A percentile compares a stretch with the other conserved stretches of the same genome.
phyloP scores from a whole-genome alignment of 2,113 vertebrate genomes.

The Cyanoliseus patagonus region DNA sequence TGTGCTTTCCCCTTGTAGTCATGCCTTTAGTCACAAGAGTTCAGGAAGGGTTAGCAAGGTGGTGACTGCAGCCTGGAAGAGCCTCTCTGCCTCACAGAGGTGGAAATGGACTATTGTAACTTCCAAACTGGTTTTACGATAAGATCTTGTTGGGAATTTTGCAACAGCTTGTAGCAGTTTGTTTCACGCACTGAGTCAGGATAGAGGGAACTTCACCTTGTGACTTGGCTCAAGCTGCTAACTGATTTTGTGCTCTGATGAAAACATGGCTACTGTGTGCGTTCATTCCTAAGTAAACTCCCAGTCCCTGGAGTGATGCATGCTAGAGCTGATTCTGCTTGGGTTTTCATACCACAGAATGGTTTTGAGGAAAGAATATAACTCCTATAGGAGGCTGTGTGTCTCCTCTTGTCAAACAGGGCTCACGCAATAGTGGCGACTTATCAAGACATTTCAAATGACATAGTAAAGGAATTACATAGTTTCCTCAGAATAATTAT shows the following conservation, averaged over 20 bases:
- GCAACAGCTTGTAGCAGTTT: not conserved
- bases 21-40: too few species aligned
- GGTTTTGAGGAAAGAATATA: not conserved
- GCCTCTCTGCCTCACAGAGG: not conserved
- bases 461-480: not conserved
- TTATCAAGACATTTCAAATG: not conserved
- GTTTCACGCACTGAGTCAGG: not conserved
- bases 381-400: not conserved
- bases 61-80: not conserved
- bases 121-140: not conserved
- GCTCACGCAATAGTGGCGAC: not conserved
- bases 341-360: fast-evolving
- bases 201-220: not conserved
- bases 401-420: not conserved
- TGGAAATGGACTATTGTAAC: not conserved
- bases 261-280: not conserved
- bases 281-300: not conserved
- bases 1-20: not conserved
- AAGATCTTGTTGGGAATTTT: not conserved
- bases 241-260: not conserved
- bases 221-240: not conserved
- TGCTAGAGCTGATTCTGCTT: not conserved
- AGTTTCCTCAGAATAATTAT: not conserved
- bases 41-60: not conserved
- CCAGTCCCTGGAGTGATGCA: fast-evolving